Evolutionary conservation across 1,140 invertebrate species (phyloP).

Genomic region (Heliconius hermathena): DNA sequence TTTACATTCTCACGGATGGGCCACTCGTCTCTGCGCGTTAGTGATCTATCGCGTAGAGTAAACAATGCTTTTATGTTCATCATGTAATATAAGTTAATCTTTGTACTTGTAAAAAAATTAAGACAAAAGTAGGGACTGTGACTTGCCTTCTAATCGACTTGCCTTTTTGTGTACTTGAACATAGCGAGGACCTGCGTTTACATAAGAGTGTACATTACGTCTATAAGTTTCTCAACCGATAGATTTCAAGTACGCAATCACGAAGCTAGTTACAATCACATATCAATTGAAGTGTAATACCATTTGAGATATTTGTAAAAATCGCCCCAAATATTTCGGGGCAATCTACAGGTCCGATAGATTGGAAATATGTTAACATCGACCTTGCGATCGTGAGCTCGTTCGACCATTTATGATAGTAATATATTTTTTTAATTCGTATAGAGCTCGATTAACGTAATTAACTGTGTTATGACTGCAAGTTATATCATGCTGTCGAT

Average conservation of each 20-base stretch:
- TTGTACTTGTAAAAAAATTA: constrained; percentile 43
- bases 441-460: constrained; percentile 41
- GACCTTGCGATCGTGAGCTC: constrained; percentile 49
- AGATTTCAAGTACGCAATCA: constrained; percentile 24
- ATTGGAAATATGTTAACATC: constrained; percentile 48
- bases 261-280: constrained; percentile 31
- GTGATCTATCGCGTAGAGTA: constrained; percentile 40
- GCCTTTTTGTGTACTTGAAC: constrained; percentile 63
- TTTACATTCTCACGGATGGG: constrained; percentile 58
- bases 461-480: constrained; percentile 51
- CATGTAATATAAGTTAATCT: constrained; percentile 61
- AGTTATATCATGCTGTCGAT: constrained; percentile 38
- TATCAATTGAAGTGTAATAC: constrained; percentile 33
- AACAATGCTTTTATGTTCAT: constrained; percentile 62
- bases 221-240: constrained; percentile 4
- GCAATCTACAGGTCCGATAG: constrained; percentile 38
- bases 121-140: constrained; percentile 58
- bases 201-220: constrained; percentile 16
- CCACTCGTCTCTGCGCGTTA: constrained; percentile 55
- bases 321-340: constrained; percentile 50
- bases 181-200: constrained; percentile 23
- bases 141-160: constrained; percentile 73
- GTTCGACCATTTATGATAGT: constrained; percentile 42
- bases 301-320: constrained; percentile 40
- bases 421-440: constrained; percentile 42